phyloP scores from a whole-genome alignment of 2,113 vertebrate genomes.

The Vombatus ursinus region DNA sequence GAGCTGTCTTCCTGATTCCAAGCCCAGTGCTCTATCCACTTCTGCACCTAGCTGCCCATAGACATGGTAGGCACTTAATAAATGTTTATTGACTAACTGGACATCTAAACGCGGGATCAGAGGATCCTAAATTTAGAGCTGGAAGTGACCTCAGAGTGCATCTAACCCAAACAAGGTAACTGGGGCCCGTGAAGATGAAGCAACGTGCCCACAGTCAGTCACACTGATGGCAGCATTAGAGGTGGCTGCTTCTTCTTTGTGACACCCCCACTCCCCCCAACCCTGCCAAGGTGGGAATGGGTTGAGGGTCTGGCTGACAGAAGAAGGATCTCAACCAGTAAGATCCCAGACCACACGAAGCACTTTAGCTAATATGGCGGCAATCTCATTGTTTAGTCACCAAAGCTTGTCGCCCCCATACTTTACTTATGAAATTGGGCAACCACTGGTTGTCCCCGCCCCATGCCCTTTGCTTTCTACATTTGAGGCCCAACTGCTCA shows the following conservation, averaged over 20 bases:
- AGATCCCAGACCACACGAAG: not conserved
- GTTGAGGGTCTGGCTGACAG: not conserved
- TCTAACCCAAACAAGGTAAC: not conserved
- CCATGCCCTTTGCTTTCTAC: not conserved
- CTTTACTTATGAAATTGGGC: not conserved
- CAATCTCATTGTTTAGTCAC: not conserved
- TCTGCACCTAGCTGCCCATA: not conserved
- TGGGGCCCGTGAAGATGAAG: not conserved
- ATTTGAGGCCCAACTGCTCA: not conserved
- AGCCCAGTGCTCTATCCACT: no score
- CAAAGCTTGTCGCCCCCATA: not conserved
- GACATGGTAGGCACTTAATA: not conserved
- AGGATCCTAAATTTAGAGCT: not conserved
- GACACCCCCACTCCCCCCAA: no score
- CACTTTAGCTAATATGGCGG: not conserved
- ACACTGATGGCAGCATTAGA: not conserved
- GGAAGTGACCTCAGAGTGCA: not conserved
- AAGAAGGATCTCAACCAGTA: not conserved
- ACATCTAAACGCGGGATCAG: not conserved
- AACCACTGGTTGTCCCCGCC: not conserved
- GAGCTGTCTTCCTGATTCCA: no score
- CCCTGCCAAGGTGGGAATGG: not conserved
- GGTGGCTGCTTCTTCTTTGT: not conserved
- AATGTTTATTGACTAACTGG: not conserved
- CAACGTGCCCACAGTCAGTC: not conserved